phyloP scores from a whole-genome alignment of 64 coral and sea anemone species.

The Actinia equina region DNA sequence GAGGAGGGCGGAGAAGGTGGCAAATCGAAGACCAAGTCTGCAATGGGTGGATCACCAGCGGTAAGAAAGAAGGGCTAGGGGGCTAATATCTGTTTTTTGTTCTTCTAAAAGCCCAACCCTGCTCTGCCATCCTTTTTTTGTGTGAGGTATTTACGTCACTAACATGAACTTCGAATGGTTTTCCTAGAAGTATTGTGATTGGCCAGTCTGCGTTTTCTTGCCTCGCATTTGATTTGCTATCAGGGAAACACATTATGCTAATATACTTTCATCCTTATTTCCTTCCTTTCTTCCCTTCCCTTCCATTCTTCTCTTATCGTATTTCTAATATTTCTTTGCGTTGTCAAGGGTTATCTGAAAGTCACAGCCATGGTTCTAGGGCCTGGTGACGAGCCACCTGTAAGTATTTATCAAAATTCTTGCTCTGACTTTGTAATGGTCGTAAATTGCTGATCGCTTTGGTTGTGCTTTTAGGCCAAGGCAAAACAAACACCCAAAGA shows the following conservation, averaged over 20 bases:
- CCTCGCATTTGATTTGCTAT: no score
- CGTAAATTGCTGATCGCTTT: not conserved
- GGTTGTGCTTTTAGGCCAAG: not conserved
- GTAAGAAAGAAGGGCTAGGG: not conserved
- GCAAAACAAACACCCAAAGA: constrained; percentile 48
- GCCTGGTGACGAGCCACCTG: constrained; percentile 45
- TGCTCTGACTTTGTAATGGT: not conserved
- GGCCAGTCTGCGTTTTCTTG: no score
- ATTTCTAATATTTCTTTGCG: not conserved
- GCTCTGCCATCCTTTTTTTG: no score
- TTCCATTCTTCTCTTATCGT: not conserved
- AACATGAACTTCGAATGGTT: no score
- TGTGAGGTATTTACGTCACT: no score
- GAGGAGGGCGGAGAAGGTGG: constrained; percentile 3
- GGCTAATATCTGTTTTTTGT: no score
- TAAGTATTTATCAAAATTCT: not conserved
- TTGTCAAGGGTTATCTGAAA: constrained; percentile 38
- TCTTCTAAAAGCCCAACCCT: no score
- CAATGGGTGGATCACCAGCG: constrained; percentile 36
- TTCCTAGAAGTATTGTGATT: no score
- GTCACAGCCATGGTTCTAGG: constrained; percentile 35
- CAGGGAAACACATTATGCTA: no score
- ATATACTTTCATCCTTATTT: no score
- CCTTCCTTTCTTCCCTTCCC: not conserved
- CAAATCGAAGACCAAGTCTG: not conserved